phyloP scores from a whole-genome alignment of 1,140 invertebrate species.

The Philaenus spumarius region DNA sequence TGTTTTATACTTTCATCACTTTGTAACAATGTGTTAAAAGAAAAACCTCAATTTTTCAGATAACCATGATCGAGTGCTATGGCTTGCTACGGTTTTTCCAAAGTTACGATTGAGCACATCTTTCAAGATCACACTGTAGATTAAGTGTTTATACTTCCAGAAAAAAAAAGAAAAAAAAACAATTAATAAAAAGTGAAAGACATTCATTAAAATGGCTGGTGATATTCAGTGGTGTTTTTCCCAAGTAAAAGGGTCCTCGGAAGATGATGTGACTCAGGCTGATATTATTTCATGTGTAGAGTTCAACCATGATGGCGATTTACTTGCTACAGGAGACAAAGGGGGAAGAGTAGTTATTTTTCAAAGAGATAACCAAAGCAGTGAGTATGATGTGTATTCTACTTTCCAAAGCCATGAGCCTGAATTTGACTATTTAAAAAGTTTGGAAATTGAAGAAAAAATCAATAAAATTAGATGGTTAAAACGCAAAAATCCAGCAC shows the following conservation, averaged over 20 bases:
- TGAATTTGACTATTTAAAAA: conserved; percentile 99
- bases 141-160: too few relatives aligned
- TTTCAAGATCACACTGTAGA: too few relatives aligned
- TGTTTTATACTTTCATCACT: too few relatives aligned
- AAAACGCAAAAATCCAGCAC: conserved; percentile 93
- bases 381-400: conserved; percentile 99
- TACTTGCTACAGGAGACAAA: conserved; percentile 98
- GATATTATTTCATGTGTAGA: conserved; percentile 99
- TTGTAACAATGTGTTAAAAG: too few relatives aligned
- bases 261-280: conserved; percentile 98
- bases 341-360: conserved; percentile 99
- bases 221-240: conserved; percentile 99
- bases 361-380: conserved; percentile 82
- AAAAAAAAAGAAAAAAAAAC: too few relatives aligned
- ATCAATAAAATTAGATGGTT: conserved; percentile 99
- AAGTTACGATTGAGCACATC: too few relatives aligned
- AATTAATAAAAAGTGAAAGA: too few relatives aligned
- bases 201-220: conserved; percentile 44
- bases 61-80: too few relatives aligned
- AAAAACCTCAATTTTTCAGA: too few relatives aligned
- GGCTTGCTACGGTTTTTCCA: too few relatives aligned
- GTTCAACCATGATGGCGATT: conserved; percentile 98
- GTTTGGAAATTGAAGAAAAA: conserved; percentile 99
- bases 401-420: conserved; percentile 99
- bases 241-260: conserved; percentile 98